A percentile compares a stretch with the other conserved stretches of the same genome.
Evolutionary conservation across 2,888 invertebrate species (phyloP).

Genomic region (Cryptophagus acutangulus): DNA sequence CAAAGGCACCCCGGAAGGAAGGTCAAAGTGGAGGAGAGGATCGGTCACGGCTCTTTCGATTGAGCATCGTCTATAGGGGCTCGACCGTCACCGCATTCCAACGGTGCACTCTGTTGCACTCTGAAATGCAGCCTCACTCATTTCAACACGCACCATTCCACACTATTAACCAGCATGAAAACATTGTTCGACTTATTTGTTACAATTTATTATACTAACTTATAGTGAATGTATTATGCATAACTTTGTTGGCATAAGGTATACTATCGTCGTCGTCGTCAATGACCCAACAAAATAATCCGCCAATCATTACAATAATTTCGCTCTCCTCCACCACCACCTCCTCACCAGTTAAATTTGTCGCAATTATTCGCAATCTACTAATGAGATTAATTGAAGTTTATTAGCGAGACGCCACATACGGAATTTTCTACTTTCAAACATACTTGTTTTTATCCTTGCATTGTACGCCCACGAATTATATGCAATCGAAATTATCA

Average conservation of each 20-base stretch:
- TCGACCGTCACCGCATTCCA: constrained; percentile 39
- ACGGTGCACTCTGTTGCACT: constrained; percentile 26
- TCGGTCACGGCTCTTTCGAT: constrained; percentile 22
- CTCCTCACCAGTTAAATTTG: no score
- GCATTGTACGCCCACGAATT: no score
- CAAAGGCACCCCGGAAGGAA: constrained; percentile 24
- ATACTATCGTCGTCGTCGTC: constrained; percentile 16
- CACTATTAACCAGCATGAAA: constrained; percentile 27
- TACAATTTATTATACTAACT: constrained; percentile 29
- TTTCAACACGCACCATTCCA: constrained; percentile 29
- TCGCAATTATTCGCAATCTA: no score
- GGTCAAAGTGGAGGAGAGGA: constrained; percentile 21
- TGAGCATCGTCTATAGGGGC: constrained; percentile 22
- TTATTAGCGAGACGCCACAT: constrained; percentile 6
- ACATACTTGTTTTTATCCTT: not conserved
- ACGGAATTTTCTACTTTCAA: constrained; percentile 3
- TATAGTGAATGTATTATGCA: constrained; percentile 18
- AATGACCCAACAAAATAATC: constrained; percentile 21
- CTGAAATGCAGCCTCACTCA: constrained; percentile 18
- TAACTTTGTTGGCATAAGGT: constrained; percentile 14
- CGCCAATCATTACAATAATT: no score
- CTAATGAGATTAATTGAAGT: constrained; percentile 5
- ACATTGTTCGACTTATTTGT: constrained; percentile 28
- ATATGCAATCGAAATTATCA: no score
- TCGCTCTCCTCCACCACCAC: no score